Evolutionary conservation across 2,888 invertebrate genomes (phyloP), one percentile per base, ranked within the genome.

Genomic region (Sarcophaga caerulescens): DNA sequence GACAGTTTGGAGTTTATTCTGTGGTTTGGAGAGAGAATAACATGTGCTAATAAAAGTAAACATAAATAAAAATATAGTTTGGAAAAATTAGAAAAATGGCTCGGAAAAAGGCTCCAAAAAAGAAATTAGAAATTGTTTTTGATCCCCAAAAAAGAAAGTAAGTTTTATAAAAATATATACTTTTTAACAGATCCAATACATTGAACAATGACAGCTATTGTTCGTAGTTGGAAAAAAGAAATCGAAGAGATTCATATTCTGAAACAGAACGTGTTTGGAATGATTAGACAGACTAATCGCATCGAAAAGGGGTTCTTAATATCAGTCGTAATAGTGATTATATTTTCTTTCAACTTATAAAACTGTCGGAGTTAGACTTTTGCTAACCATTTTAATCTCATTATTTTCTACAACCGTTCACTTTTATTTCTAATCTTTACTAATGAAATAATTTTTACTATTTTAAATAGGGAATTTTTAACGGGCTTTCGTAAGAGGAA

Each of bases 401-500:
- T 35, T 0, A 35, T 35, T 35, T 8, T 35, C 8, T 35, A 0
- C 8, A 8, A 35, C 35, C 8, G 35, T 6, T 8, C 35, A 35
- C 35, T 35, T 35, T 35, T 2, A 35, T 35, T 35, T 35, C 35
- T 35, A 8, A 35, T 35, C 35, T 35, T 35, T 35, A 35, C 0
- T 35, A 35, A 35, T 35, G 10, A 14, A 52, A 63, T 63, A 47
- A 1, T 35, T 73, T 77, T 70, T n/a, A 79, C 65, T 21, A 74
- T 52, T 14, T 52, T 17, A 17, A 52, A 35, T 83, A 97, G 97
- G 90, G 96, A 97, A 68, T 97, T 96, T 91, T 93, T 97, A 45
- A 96, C 96, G 87, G 97, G 97, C 2, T 97, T 97, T 91, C 96
- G 95, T 68, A 97, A 97, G 93, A 94, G 97, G 87, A 97, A 97